Evolutionary conservation across 1,140 invertebrate species (phyloP), one percentile per base, ranked within the genome.

Genomic region (Antheraea mylitta): DNA sequence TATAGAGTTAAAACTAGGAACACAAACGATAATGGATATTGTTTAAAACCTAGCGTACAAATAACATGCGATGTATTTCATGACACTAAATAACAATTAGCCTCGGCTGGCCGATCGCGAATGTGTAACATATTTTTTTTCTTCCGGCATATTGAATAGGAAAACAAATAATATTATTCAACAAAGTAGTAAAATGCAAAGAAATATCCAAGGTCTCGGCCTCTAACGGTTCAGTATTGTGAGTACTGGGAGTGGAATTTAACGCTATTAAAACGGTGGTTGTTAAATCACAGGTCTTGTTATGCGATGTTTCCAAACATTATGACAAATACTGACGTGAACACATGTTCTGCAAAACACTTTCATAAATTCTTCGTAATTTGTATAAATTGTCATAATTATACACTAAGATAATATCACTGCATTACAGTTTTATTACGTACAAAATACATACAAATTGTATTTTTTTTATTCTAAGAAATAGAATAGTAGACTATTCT

Each of bases 141-240:
- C 61, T 63, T 63, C 61, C 61, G 61, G 61, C 61, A 63, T 63
- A 13, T 63, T 63, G 70, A 73, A 53, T 53, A 16, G 13, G 76
- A 69, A 74, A 73, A 75, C 68, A 75, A 73, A 67, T 65, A 30
- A 36, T 37, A 63, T 69, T 42, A 59, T 66, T 66, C 58, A 45
- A 58, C 58, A 53, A 69, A 69, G 59, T 68, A 64, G 64, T 70
- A 63, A 53, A 53, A 53, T 16, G 45, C 11, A 66, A 68, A 69
- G 64, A 75, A 59, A 74, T 70, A 77, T 70, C 67, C 58, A 70
- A 73, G 77, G 73, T 61, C 70, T 74, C 66, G 72, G 64, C 77
- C 75, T 79, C 77, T 72, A 65, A 61, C 42, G 53, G 37, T 36
- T 59, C 70, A 72, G 70, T 72, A 69, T 68, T 16, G 45, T 53